phyloP scores from a whole-genome alignment of 2,797 vertebrate genomes.

The Graptemys geographica region DNA sequence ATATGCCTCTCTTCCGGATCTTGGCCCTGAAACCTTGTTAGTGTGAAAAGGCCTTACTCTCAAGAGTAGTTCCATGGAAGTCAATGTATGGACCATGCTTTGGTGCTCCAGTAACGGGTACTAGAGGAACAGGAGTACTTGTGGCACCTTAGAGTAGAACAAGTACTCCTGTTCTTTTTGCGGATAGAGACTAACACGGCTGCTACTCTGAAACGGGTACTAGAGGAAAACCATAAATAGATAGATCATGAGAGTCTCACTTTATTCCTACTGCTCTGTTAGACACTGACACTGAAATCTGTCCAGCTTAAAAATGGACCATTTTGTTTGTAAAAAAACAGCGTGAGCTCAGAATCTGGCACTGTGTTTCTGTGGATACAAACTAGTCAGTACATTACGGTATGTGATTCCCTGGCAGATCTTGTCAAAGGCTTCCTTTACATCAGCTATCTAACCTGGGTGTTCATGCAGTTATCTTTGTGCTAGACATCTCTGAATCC shows the following conservation, averaged over 20 bases:
- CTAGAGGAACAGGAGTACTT: background rate
- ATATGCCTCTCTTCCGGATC: background rate
- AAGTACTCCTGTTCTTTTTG: too few relatives aligned
- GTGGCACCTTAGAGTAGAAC: too few relatives aligned
- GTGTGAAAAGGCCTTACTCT: too few relatives aligned
- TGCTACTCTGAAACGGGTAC: background rate
- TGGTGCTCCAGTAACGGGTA: background rate
- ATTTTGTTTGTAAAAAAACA: background rate
- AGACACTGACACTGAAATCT: background rate
- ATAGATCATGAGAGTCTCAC: background rate
- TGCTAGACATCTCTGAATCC: fast-evolving
- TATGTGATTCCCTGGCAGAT: conserved; percentile 45
- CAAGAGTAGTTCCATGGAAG: background rate
- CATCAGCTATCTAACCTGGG: background rate
- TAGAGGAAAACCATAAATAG: background rate
- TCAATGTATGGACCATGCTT: background rate
- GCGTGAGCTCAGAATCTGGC: background rate
- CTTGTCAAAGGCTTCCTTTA: conserved; percentile 15
- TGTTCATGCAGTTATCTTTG: background rate
- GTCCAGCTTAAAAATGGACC: background rate
- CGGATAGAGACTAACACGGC: too few relatives aligned
- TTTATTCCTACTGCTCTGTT: background rate
- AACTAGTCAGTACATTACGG: background rate
- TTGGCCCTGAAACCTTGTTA: background rate
- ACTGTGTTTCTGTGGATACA: conserved; percentile 23